Conservation (phyloP, 2,797 vertebrate species). For the Phaenicophaeus curvirostris region DNA sequence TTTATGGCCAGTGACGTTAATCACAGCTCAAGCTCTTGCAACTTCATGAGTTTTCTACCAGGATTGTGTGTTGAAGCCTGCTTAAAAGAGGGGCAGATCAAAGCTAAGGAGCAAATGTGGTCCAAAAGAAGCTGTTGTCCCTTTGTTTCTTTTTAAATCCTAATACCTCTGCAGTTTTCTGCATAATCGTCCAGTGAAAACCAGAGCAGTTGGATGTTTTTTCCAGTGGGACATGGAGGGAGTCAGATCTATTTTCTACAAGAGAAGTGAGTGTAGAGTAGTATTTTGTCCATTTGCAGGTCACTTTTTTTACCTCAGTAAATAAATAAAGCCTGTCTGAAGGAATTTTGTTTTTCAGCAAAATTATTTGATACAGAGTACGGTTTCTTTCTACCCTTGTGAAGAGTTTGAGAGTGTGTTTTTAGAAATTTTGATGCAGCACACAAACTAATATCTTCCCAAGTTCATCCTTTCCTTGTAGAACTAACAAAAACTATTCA, state of each 20-base stretch:
- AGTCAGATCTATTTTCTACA: neutral
- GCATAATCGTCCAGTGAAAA: neutral
- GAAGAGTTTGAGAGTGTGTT: neutral
- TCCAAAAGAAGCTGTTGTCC: neutral
- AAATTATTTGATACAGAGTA: neutral
- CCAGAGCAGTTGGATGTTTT: neutral
- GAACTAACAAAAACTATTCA: neutral
- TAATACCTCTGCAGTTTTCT: slow-evolving; percentile 4
- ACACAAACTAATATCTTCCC: neutral
- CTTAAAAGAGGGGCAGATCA: neutral
- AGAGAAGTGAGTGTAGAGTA: neutral
- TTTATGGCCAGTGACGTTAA: neutral
- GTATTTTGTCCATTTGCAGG: neutral
- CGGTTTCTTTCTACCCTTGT: neutral
- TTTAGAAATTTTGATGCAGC: neutral
- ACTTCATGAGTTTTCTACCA: neutral
- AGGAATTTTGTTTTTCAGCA: neutral
- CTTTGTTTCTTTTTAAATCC: neutral
- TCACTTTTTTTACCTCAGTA: neutral
- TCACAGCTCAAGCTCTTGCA: neutral
- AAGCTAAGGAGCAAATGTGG: neutral
- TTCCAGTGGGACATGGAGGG: neutral
- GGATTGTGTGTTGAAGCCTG: neutral
- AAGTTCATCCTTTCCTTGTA: neutral
- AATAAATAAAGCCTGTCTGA: neutral